Base-by-base conservation (phyloP, 1,140 invertebrate species). In the Drosophila ogumai region DNA sequence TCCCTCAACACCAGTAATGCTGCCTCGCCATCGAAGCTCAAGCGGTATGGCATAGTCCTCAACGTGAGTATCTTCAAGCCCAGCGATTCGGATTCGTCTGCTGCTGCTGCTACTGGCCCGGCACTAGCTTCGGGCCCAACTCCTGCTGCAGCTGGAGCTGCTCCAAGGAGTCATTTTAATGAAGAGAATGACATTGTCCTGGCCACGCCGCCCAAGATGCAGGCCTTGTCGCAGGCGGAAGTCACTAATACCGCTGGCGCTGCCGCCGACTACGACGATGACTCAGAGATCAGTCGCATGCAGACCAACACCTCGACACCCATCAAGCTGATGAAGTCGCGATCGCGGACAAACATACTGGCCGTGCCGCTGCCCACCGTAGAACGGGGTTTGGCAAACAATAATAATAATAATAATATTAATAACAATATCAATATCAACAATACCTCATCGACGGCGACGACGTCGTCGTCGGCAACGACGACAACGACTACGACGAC, bases 301-400 rank as follows among this genome's bases (percentile, higher is more conserved):
- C 91, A 92, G 67, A 92, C 86, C 6, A 92, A 92, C 56, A 92
- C 92, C 75, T 92, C 92, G 58, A 92, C 92, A 40, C 92, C 92
- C 34, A 92, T 92, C 22, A 92, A 92, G 78, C 75, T 92, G 58
- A 92, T 92, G 91, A 92, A 92, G 65, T 92, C 91, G 74, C 91
- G 91, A 58, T 92, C 92, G 56, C 86, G 92, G 7, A 92, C 92
- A 9, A 92, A 92, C 52, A 92, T 92, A 58, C 69, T 92, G 44
- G 91, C 91, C 46, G 91, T 92, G 22, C 91, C 91, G 36, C 36
- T 90, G 85, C 86, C 85, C 66, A 76, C 72, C 28, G 68, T 90
- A 7, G 86, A 90, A 43, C 75, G 82, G 22, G 68, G 85, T 57
- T 79, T 90, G 69, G 81, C 80, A 55, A 63, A 67, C 22, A 63